Evolutionary conservation across 1,140 invertebrate genomes (phyloP).

Genomic region (Dendrolimus punctatus): DNA sequence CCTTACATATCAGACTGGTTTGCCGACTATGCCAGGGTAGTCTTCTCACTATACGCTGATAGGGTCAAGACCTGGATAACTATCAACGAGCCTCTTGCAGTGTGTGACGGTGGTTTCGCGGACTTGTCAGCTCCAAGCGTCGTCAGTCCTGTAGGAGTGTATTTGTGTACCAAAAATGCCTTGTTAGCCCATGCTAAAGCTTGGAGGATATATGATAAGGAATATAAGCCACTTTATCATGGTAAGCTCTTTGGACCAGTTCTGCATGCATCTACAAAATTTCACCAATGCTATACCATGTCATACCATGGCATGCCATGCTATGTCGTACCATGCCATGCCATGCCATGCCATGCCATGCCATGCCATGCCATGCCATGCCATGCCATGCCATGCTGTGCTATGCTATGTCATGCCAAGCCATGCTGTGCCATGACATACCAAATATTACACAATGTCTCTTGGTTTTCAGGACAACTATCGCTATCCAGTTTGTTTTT

Average conservation of each 20-base stretch:
- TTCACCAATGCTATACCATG: conserved; percentile 2
- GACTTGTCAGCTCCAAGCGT: conserved; percentile 59
- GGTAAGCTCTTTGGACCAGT: conserved; percentile 30
- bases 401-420: too few relatives aligned
- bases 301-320: too few relatives aligned
- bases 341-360: too few relatives aligned
- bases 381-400: too few relatives aligned
- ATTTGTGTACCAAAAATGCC: conserved; percentile 25
- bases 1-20: conserved; percentile 60
- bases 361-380: too few relatives aligned
- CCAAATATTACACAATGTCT: neutral
- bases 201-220: conserved; percentile 25
- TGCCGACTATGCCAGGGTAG: conserved; percentile 51
- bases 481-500: conserved; percentile 12
- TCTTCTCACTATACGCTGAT: conserved; percentile 53
- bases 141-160: conserved; percentile 35
- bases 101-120: conserved; percentile 56
- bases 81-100: conserved; percentile 34
- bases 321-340: too few relatives aligned
- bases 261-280: conserved; percentile 18
- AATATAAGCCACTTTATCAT: conserved; percentile 20
- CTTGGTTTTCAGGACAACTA: conserved; percentile 34
- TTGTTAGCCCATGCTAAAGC: conserved; percentile 31
- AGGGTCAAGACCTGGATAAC: conserved; percentile 59
- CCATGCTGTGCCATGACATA: too few relatives aligned